These are phyloP conservation scores for Apteryx owenii DNA, from an alignment of 2,113 vertebrate genomes.

Conservation along the genomic window DNA sequence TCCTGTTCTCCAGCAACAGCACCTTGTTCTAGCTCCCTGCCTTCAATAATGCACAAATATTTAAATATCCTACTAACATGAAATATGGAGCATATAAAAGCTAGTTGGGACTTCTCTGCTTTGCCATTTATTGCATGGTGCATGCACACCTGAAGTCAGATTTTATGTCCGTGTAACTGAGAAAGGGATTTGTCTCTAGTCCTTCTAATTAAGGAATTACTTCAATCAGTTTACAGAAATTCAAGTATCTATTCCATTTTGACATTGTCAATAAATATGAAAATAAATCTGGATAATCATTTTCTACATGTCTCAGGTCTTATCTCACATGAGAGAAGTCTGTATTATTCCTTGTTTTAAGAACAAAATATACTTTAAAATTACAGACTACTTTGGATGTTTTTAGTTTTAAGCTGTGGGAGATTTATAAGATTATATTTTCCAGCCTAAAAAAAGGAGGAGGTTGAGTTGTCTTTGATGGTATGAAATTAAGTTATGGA, in stretches of 20 bases:
- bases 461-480: background rate
- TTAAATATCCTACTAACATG: no score
- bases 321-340: background rate
- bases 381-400: background rate
- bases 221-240: background rate
- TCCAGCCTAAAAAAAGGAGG: background rate
- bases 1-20: background rate
- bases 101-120: background rate
- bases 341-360: background rate
- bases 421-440: constrained; percentile 14
- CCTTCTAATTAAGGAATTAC: background rate
- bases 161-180: background rate
- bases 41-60: background rate
- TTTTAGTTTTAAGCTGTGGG: background rate
- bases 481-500: background rate
- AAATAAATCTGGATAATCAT: background rate
- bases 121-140: rapidly evolving
- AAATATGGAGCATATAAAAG: no score
- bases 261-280: background rate
- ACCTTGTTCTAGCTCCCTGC: background rate
- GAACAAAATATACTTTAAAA: background rate
- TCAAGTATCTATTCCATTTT: background rate
- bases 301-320: background rate
- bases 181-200: background rate
- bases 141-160: background rate